Evolutionary conservation across 1,140 invertebrate genomes (phyloP), one percentile per base, ranked within the genome.

Genomic region (Panonychus citri): DNA sequence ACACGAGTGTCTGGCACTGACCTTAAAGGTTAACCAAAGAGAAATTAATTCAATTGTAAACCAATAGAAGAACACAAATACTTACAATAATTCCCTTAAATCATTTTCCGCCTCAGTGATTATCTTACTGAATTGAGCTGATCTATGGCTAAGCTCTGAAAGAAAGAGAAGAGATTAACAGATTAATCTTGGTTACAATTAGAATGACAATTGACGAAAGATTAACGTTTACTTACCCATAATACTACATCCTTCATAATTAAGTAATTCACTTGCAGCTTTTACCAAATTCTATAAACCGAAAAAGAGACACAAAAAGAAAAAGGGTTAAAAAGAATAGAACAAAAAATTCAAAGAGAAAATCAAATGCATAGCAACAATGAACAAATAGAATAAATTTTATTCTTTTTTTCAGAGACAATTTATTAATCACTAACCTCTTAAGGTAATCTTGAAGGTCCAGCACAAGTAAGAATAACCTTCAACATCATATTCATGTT

Each of bases 1-100:
- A 83, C 86, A 68, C 96, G 97, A 68, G 96, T 94, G 50, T 79
- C 74, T 1, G 93, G 93, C 56, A 97, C 78, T 57, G 83, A 73
- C 62, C 87, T n/a, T n/a, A n/a, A n/a, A n/a, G n/a, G n/a, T n/a
- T 94, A 68, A 43, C n/a, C n/a, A n/a, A n/a, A n/a, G n/a, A n/a
- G n/a, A n/a, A n/a, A n/a, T 34, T 7, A 34, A 34, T 7, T 34
- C 5, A 34, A 34, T 34, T 34, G 30, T 34, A 7, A 34, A 7
- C 30, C 12, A 34, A 34, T 34, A 7, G 5, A 12, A 34, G 12
- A 34, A 34, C 5, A 34, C 30, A 34, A 5, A 34, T 34, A 79
- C 78, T 80, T 71, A 85, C 82, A 96, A 68, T 56, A 95, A 69
- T 60, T 86, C 78, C 60, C 81, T 75, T 0, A 93, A 71, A 57